Base-by-base conservation (phyloP, 2,113 vertebrate species). In the Malaclemys terrapin region DNA sequence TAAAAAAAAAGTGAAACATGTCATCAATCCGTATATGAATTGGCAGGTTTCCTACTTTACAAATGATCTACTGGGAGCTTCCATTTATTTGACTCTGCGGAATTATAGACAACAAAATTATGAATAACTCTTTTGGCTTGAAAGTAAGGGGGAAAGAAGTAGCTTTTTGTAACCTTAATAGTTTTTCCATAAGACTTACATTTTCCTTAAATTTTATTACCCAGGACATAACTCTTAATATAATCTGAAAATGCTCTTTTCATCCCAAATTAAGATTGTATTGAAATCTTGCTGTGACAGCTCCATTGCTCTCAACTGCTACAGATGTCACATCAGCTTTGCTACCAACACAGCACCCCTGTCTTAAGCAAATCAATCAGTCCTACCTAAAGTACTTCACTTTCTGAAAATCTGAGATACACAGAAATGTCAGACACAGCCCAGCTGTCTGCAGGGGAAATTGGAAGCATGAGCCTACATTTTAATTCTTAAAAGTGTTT, bases 381-480 rank as follows among this genome's bases (percentile, higher is more conserved):
- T 54, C 25, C 75, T 49, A 25, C 69, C 50, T 85, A 78, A 89
- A 65, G 35, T 52, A 65, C 25, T 93, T 53, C 8, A 11, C 5
- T 42, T 89, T 81, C 85, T 89, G 82, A 85, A 52, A 76, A 88
- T 53, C 91, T 93, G 85, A 84, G 53, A 57, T 76, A 38, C 16
- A 72, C 49, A 49, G 35, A 52, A 92, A 69, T 35, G 47, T 52
- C 82, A 83, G 35, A 42, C 38, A 47, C 47, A 52, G 80, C 11
- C 35, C 17, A 85, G 57, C 27, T 12, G 38, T 47, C 78, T 90
- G 84, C 0, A 1, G 42, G 35, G 42, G 57, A 82, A 86, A 76
- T 11, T 12, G 10, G 62, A n/a, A 0, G 0, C 57, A 59, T 84
- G n/a, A 53, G 29, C 25, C 75, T 56, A 42, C 0, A 0, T 22